Percentiles rank a stretch among this genome's conserved stretches.
Conservation (phyloP, 2,888 invertebrate species). For the Melieria picta region DNA sequence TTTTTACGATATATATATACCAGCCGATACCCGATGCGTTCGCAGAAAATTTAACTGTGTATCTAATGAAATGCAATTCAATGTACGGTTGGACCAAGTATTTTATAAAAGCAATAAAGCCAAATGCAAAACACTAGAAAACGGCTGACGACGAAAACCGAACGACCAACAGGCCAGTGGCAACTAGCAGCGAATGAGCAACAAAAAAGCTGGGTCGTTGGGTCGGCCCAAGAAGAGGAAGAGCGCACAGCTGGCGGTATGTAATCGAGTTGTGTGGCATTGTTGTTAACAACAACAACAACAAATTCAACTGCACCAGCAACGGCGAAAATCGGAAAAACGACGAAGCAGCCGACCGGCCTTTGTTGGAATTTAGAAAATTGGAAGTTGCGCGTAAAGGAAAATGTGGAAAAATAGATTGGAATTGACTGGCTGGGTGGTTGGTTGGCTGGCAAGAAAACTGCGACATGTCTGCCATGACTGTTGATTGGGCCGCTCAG, state of each 20-base stretch:
- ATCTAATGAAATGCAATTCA: background rate
- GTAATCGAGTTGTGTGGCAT: too few relatives aligned
- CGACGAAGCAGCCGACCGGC: constrained; percentile 34
- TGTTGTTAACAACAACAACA: constrained; percentile 6
- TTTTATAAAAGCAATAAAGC: background rate
- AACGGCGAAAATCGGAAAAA: constrained; percentile 21
- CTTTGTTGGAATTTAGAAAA: constrained; percentile 32
- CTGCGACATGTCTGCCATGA: background rate
- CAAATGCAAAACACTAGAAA: constrained; percentile 1
- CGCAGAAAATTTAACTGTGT: background rate
- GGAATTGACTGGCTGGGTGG: constrained; percentile 13
- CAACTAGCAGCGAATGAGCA: background rate
- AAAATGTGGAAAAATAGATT: constrained; percentile 23
- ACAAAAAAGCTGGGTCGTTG: background rate
- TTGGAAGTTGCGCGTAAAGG: constrained; percentile 13
- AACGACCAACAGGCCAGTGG: too few relatives aligned
- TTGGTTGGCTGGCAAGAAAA: background rate
- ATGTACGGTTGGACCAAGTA: background rate
- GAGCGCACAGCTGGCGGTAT: background rate
- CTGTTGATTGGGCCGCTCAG: background rate
- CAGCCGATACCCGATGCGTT: too few relatives aligned
- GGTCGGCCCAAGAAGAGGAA: constrained; percentile 11
- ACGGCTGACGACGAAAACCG: background rate
- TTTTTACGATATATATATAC: too few relatives aligned
- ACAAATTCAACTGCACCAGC: constrained; percentile 8